Base-by-base conservation (phyloP, 1,140 invertebrate genomes). In the Contarinia nasturtii region DNA sequence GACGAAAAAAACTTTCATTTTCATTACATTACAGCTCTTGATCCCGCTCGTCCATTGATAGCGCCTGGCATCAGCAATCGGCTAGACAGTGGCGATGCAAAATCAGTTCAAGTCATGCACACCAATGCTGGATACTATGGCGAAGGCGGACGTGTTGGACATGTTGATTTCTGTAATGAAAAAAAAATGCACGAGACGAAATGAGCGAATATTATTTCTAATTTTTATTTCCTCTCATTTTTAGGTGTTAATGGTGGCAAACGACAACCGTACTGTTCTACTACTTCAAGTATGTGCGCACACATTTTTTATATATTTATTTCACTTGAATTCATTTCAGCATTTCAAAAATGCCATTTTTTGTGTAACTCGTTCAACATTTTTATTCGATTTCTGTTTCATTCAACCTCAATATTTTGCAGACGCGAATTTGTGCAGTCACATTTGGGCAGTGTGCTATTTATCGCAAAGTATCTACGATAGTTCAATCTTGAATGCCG, bases 131-230 rank as follows among this genome's bases (percentile, higher is more conserved):
- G 79, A 0, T 73, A 76, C 36, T 84, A 82, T 54, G 80, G 80
- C 0, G 79, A 82, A 54, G 68, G 69, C 0, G 75, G 76, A 3
- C 64, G 74, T 7, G 66, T 77, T 8, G 80, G 80, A 1, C 77
- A 80, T 55, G 75, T 79, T 0, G 80, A 84, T 59, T 77, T 84
- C 55, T 84, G 80, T n/a, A n/a, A n/a, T n/a, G n/a, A n/a, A n/a
- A n/a, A n/a, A n/a, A n/a, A n/a, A n/a, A n/a, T n/a, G n/a, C n/a
- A n/a, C n/a, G n/a, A n/a, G n/a, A n/a, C n/a, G n/a, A n/a, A n/a
- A n/a, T n/a, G n/a, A n/a, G n/a, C n/a, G n/a, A n/a, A n/a, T n/a
- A n/a, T n/a, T n/a, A n/a, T n/a, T n/a, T n/a, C n/a, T n/a, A n/a
- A n/a, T n/a, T n/a, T n/a, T n/a, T n/a, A n/a, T n/a, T n/a, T n/a